phyloP scores from a whole-genome alignment of 2,888 invertebrate genomes.

The Gerris lacustris region DNA sequence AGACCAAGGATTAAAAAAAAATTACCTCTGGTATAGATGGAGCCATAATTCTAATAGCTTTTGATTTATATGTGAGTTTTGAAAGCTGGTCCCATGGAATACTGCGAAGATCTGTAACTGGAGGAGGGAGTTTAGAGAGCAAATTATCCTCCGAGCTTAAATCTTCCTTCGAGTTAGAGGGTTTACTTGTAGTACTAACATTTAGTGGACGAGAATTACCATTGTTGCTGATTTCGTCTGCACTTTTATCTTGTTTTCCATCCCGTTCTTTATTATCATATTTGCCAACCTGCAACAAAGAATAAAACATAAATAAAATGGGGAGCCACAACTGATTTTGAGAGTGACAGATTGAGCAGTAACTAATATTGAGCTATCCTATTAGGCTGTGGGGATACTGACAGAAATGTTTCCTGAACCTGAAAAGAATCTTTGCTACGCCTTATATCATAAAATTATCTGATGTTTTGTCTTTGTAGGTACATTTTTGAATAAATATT shows the following conservation, averaged over 20 bases:
- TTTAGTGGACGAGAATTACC: neutral
- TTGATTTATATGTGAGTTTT: constrained; percentile 1
- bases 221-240: neutral
- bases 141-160: neutral
- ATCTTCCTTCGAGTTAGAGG: neutral
- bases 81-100: constrained; percentile 6
- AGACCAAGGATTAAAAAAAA: neutral
- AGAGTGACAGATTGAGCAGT: no score
- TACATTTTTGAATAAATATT: no score
- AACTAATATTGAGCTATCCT: no score
- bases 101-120: neutral
- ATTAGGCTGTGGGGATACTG: no score
- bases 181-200: neutral
- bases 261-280: neutral
- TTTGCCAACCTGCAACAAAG: neutral
- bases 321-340: no score
- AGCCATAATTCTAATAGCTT: constrained; percentile 7
- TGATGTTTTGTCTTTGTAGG: no score
- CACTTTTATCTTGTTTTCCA: neutral
- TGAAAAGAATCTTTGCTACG: no score
- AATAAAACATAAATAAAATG: no score
- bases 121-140: neutral
- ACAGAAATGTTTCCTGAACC: no score
- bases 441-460: no score
- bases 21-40: constrained; percentile 15